Evolutionary conservation across 2,888 invertebrate species (phyloP).

Genomic region (Cepaea hortensis): DNA sequence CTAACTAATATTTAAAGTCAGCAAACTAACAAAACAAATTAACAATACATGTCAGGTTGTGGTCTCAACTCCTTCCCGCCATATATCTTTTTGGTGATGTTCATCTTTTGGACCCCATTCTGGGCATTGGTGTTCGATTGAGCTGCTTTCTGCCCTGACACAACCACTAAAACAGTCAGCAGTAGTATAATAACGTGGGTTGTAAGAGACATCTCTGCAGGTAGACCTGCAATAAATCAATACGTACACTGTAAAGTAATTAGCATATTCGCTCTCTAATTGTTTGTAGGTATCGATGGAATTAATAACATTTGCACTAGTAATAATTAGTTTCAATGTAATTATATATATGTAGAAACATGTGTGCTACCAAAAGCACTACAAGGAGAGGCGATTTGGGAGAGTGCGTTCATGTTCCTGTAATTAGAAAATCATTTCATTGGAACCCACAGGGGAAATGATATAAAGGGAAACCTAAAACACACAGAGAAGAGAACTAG

Average conservation of each 20-base stretch:
- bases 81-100: slow-evolving; percentile 7
- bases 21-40: neutral
- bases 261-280: neutral
- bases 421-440: too few relatives aligned
- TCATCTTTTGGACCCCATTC: slow-evolving; percentile 8
- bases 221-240: neutral
- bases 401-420: too few relatives aligned
- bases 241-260: neutral
- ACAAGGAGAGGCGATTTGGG: too few relatives aligned
- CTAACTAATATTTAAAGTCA: too few relatives aligned
- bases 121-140: neutral
- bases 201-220: neutral
- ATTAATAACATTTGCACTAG: too few relatives aligned
- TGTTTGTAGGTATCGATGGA: too few relatives aligned
- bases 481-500: too few relatives aligned
- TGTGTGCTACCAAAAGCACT: too few relatives aligned
- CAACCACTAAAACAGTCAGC: neutral
- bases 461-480: too few relatives aligned
- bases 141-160: neutral
- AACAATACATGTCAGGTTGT: neutral
- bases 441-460: too few relatives aligned
- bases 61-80: slow-evolving; percentile 27
- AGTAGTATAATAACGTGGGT: neutral
- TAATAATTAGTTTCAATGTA: too few relatives aligned
- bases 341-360: too few relatives aligned